Percentiles rank a stretch among this genome's conserved stretches.
These are phyloP conservation scores for Zaprionus ghesquierei DNA, from an alignment of 1,140 invertebrate species.

Conservation along the genomic window DNA sequence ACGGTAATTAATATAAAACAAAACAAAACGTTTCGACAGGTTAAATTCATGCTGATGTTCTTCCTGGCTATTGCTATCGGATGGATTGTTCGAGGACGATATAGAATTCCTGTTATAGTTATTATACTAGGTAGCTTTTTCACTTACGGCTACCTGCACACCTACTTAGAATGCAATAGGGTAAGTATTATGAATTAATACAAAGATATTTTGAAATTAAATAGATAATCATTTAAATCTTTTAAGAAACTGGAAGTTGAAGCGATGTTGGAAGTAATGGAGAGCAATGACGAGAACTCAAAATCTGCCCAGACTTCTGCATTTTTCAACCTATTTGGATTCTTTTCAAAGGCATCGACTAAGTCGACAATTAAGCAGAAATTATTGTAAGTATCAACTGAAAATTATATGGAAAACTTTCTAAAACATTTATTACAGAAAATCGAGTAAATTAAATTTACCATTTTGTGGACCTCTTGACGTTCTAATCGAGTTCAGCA, in stretches of 20 bases:
- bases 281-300: constrained; percentile 24
- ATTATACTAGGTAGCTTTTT: constrained; percentile 46
- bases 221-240: not conserved
- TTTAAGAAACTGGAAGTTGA: constrained; percentile 66
- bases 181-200: constrained; percentile 39
- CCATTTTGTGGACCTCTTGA: constrained; percentile 65
- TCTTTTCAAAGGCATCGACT: constrained; percentile 2
- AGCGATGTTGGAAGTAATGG: constrained; percentile 58
- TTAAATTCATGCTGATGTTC: constrained; percentile 52
- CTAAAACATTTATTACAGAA: constrained; percentile 51
- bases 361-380: constrained; percentile 29
- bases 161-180: constrained; percentile 74
- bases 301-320: constrained; percentile 7
- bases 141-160: constrained; percentile 62
- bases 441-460: constrained; percentile 54
- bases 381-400: constrained; percentile 29
- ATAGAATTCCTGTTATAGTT: constrained; percentile 24
- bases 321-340: constrained; percentile 8
- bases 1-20: not conserved
- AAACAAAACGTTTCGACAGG: constrained; percentile 36
- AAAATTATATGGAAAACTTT: not conserved
- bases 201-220: not conserved
- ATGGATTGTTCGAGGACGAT: constrained; percentile 50
- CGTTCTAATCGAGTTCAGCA: constrained; percentile 64
- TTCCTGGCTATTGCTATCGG: constrained; percentile 17